These are phyloP conservation scores for Pardosa pseudoannulata DNA, from an alignment of 2,888 invertebrate genomes.

Conservation along the genomic window DNA sequence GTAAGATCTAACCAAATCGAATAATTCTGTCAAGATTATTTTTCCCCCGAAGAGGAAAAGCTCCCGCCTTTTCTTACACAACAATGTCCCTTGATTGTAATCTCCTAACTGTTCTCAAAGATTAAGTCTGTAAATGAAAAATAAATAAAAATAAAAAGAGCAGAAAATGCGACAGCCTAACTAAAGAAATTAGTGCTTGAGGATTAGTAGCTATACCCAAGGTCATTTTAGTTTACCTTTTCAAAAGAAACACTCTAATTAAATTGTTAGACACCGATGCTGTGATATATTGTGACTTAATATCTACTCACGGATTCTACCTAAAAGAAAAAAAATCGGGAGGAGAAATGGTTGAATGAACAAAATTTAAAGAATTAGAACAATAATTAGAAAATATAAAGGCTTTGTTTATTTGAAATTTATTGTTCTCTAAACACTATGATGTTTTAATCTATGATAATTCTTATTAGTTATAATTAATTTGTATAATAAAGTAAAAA, in stretches of 20 bases:
- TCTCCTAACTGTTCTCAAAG: slow-evolving; percentile 50
- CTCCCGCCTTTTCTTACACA: not conserved
- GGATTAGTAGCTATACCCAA: slow-evolving; percentile 46
- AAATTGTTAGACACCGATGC: slow-evolving; percentile 54
- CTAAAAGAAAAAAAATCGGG: too few species aligned
- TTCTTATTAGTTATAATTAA: too few species aligned
- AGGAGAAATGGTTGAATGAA: too few species aligned
- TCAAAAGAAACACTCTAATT: slow-evolving; percentile 54
- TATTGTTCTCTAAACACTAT: too few species aligned
- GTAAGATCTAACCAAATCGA: not conserved
- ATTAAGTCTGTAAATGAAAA: slow-evolving; percentile 6
- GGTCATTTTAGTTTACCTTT: slow-evolving; percentile 3
- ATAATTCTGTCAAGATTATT: not conserved
- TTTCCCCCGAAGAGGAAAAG: not conserved
- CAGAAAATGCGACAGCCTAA: not conserved
- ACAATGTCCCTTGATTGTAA: slow-evolving; percentile 45
- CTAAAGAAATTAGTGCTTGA: slow-evolving; percentile 54
- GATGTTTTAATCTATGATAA: too few species aligned
- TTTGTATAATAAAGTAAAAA: too few species aligned
- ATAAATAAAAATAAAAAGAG: slow-evolving; percentile 25
- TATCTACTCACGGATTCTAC: too few species aligned
- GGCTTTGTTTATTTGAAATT: too few species aligned
- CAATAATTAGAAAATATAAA: too few species aligned
- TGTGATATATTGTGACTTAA: too few species aligned
- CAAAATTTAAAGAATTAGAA: too few species aligned